These are phyloP conservation scores for Paratrypauchen microcephalus DNA, from an alignment of 2,797 vertebrate species.

Conservation along the genomic window DNA sequence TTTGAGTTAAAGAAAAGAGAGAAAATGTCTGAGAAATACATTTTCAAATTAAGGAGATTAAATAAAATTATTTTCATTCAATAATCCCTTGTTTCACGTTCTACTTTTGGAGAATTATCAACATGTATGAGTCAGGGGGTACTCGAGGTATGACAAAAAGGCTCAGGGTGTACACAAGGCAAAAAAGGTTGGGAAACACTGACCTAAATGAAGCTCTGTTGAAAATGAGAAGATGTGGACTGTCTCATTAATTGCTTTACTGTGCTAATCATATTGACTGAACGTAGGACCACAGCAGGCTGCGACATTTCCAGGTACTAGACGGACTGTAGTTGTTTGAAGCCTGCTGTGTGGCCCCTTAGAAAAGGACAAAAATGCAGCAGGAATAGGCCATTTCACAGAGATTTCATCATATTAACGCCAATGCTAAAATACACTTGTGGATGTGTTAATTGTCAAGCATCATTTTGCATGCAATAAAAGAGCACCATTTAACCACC, in stretches of 20 bases:
- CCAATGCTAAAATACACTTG: conserved; percentile 9
- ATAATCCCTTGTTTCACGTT: too few relatives aligned
- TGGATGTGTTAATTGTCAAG: conserved; percentile 13
- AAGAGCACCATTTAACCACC: neutral
- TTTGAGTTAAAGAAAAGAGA: too few relatives aligned
- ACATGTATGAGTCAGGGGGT: too few relatives aligned
- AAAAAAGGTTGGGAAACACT: too few relatives aligned
- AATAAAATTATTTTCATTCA: too few relatives aligned
- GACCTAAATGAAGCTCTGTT: conserved; percentile 2
- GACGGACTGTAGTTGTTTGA: conserved; percentile 25
- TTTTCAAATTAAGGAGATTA: too few relatives aligned
- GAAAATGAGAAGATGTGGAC: conserved; percentile 17
- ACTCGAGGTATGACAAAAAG: too few relatives aligned
- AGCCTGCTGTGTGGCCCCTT: conserved; percentile 25
- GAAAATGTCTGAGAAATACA: too few relatives aligned
- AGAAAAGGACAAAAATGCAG: conserved; percentile 27
- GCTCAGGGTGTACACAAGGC: too few relatives aligned
- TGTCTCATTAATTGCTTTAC: conserved; percentile 28
- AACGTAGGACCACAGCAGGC: conserved; percentile 28
- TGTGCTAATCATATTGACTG: conserved; percentile 46
- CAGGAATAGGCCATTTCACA: conserved; percentile 26
- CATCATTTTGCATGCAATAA: conserved; percentile 1
- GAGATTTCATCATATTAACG: conserved; percentile 16
- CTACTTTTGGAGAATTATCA: too few relatives aligned
- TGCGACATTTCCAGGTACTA: conserved; percentile 45